Base-by-base conservation (phyloP, 2,113 vertebrate species). In the Poicephalus meyeri region DNA sequence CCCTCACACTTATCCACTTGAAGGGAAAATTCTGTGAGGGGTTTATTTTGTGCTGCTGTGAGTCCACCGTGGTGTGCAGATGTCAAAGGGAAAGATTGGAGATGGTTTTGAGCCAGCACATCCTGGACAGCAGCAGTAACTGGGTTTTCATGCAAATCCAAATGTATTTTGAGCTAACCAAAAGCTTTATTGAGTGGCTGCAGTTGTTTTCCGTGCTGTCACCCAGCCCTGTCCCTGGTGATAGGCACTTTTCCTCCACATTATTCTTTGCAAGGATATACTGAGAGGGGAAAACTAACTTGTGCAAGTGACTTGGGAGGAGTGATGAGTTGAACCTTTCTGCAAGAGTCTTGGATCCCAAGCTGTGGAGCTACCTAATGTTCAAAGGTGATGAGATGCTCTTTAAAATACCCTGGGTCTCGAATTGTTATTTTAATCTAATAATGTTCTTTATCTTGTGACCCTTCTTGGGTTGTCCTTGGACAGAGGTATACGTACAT, bases 41-140 rank as follows among this genome's bases (percentile, higher is more conserved):
- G 9, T 33, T 63, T 3, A 0, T 35, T 69, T 77, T 14, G 58
- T 24, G 25, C 26, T 2, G 0, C 19, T 17, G 18, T 15, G 3
- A 7, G 24, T 49, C 53, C 23, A 0, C 28, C 0, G 0, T n/a
- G 58, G 8, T 68, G 68, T 20, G 52, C 1, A 0, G 16, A 46
- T 61, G 28, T 37, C 0, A 0, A 2, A 26, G 47, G 81, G n/a
- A 60, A 55, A 61, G 61, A 35, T 3, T 52, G 82, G 37, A 9
- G 13, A 2, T 3, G 33, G 23, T 25, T 83, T 70, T 79, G 77
- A 6, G 11, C 11, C 6, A 1, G 16, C 52, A 13, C 9, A 15
- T 21, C 52, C 26, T 14, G 0, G 19, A 13, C 11, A 14, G 33
- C 9, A 6, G 39, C 3, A 2, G 28, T 19, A 31, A 6, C 35